Conservation (phyloP, 2,888 invertebrate species). For the Escarpia spicata region DNA sequence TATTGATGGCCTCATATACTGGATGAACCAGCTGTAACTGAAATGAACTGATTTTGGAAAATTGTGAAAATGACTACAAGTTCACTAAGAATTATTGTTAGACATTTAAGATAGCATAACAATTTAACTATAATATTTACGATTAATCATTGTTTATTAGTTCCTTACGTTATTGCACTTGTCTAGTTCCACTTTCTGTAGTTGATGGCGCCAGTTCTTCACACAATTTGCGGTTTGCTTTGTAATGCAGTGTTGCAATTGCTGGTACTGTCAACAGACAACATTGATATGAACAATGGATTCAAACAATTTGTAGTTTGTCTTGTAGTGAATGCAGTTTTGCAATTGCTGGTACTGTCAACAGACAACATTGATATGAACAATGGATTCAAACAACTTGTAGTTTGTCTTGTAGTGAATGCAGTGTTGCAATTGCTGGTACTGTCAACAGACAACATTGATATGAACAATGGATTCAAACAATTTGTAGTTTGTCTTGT, state of each 20-base stretch:
- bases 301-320: background rate
- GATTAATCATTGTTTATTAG: too few relatives aligned
- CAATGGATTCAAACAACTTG: too few relatives aligned
- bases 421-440: too few relatives aligned
- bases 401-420: too few relatives aligned
- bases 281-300: background rate
- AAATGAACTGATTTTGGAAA: background rate
- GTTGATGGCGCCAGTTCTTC: background rate
- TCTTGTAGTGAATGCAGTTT: background rate
- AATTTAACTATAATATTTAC: too few relatives aligned
- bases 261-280: constrained; percentile 12
- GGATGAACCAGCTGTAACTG: background rate
- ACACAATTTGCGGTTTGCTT: background rate
- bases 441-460: background rate
- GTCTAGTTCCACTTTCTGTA: background rate
- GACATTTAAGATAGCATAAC: too few relatives aligned
- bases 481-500: background rate
- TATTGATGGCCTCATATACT: background rate
- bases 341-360: background rate
- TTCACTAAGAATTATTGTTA: background rate
- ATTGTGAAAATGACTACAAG: background rate
- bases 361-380: background rate
- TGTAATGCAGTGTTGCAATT: constrained; percentile 1
- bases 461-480: background rate
- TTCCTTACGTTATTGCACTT: constrained; percentile 1